These are phyloP conservation scores for Calliphora vicina DNA, from an alignment of 1,140 invertebrate genomes.

Conservation along the genomic window DNA sequence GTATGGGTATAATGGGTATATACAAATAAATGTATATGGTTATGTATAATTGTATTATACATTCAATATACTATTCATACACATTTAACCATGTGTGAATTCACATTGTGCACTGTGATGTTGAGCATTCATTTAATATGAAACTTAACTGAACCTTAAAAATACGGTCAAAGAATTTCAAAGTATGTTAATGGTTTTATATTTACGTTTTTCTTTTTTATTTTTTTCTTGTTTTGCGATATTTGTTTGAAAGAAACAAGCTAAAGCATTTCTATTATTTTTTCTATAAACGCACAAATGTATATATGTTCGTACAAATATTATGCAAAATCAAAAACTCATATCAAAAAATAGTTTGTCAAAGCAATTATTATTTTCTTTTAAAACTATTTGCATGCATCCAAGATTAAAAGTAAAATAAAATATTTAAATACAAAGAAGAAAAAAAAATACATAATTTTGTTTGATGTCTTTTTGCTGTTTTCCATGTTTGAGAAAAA, in stretches of 20 bases:
- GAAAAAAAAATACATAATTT: not conserved
- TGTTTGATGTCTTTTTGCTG: not conserved
- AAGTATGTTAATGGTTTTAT: not conserved
- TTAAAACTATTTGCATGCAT: not conserved
- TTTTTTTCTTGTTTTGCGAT: not conserved
- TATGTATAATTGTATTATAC: too few relatives aligned
- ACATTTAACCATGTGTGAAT: too few relatives aligned
- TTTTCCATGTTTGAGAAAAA: not conserved
- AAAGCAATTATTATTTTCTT: not conserved
- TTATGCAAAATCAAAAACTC: not conserved
- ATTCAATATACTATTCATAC: too few relatives aligned
- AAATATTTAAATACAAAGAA: not conserved
- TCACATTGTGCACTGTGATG: not conserved
- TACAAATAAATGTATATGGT: too few relatives aligned
- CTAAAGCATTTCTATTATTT: too few relatives aligned
- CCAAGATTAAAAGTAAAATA: not conserved
- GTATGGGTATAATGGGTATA: too few relatives aligned
- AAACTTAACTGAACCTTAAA: not conserved
- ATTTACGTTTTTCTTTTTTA: not conserved
- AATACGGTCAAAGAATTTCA: constrained; percentile 16
- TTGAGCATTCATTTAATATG: not conserved
- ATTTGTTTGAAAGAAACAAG: not conserved
- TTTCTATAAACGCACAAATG: too few relatives aligned
- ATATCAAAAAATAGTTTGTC: not conserved
- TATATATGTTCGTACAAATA: too few relatives aligned